phyloP scores from a whole-genome alignment of 2,113 vertebrate species.

The Daboia siamensis region DNA sequence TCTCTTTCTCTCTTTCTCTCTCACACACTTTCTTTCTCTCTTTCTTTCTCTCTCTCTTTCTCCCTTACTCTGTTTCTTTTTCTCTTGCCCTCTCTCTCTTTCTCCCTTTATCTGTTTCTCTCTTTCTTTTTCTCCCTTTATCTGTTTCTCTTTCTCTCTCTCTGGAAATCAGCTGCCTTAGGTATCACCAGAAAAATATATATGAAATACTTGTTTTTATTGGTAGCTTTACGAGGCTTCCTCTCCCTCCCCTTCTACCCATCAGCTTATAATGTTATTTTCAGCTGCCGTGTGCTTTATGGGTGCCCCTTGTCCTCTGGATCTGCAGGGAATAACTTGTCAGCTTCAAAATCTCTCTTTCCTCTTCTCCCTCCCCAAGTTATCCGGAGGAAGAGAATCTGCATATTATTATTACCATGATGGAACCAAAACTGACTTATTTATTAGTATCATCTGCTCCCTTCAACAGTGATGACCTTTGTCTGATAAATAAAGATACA shows the following conservation, averaged over 20 bases:
- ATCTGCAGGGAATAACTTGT: slow-evolving; percentile 47
- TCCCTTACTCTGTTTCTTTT: too few relatives aligned
- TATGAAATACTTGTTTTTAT: slow-evolving; percentile 54
- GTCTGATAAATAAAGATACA: slow-evolving; percentile 42
- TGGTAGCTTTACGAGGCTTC: slow-evolving; percentile 49
- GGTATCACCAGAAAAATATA: slow-evolving; percentile 46
- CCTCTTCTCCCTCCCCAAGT: slow-evolving; percentile 32
- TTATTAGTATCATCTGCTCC: slow-evolving; percentile 49
- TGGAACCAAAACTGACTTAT: slow-evolving; percentile 48
- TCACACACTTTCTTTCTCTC: too few relatives aligned
- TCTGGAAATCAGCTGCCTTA: slow-evolving; percentile 60
- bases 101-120: too few relatives aligned
- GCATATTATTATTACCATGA: slow-evolving; percentile 48
- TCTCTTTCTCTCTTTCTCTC: too few relatives aligned
- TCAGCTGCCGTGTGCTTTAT: slow-evolving; percentile 57
- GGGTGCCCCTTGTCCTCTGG: slow-evolving; percentile 37
- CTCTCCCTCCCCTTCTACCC: slow-evolving; percentile 16
- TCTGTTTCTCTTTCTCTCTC: slow-evolving; percentile 36
- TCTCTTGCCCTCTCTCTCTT: too few relatives aligned
- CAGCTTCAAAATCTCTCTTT: slow-evolving; percentile 43
- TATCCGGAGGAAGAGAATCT: slow-evolving; percentile 52
- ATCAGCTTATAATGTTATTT: slow-evolving; percentile 57
- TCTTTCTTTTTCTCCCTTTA: background rate
- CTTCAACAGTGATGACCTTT: slow-evolving; percentile 41
- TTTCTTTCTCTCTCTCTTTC: too few relatives aligned